A percentile compares a stretch with the other conserved stretches of the same genome.
Evolutionary conservation across 1,140 invertebrate species (phyloP).

Genomic region (Drosophila malerkotliana): DNA sequence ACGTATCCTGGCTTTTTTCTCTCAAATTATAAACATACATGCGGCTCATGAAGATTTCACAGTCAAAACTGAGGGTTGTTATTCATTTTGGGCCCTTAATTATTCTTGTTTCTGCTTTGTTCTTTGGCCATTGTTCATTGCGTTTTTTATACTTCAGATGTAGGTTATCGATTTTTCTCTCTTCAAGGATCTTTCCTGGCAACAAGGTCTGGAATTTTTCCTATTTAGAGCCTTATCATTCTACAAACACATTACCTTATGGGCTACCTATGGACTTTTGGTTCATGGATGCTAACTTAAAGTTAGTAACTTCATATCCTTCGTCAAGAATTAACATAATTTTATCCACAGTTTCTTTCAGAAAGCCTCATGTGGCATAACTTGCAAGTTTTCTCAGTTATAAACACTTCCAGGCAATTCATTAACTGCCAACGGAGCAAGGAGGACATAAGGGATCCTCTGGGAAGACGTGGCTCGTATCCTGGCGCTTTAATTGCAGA

Average conservation of each 20-base stretch:
- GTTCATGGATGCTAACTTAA: no score
- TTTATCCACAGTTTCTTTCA: not conserved
- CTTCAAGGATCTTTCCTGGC: not conserved
- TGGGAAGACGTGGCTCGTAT: constrained; percentile 20
- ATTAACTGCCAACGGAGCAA: constrained; percentile 71
- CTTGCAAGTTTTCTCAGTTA: constrained; percentile 24
- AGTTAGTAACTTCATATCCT: not conserved
- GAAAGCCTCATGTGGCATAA: constrained; percentile 3
- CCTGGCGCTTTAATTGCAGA: constrained; percentile 67
- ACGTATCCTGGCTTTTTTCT: constrained; percentile 1
- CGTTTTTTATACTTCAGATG: constrained; percentile 53
- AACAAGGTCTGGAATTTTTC: not conserved
- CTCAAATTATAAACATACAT: constrained; percentile 50
- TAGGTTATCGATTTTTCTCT: constrained; percentile 74
- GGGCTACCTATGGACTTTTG: no score
- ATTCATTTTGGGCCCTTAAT: constrained; percentile 61
- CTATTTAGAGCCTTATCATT: not conserved
- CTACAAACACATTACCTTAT: not conserved
- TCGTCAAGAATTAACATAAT: not conserved
- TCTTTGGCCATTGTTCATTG: constrained; percentile 37
- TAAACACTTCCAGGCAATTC: constrained; percentile 65
- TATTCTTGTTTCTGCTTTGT: constrained; percentile 67
- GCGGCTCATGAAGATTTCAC: constrained; percentile 20
- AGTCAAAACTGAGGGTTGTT: constrained; percentile 69
- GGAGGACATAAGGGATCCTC: constrained; percentile 27